Conservation (phyloP, 2,797 vertebrate species). For the Masticophis lateralis region DNA sequence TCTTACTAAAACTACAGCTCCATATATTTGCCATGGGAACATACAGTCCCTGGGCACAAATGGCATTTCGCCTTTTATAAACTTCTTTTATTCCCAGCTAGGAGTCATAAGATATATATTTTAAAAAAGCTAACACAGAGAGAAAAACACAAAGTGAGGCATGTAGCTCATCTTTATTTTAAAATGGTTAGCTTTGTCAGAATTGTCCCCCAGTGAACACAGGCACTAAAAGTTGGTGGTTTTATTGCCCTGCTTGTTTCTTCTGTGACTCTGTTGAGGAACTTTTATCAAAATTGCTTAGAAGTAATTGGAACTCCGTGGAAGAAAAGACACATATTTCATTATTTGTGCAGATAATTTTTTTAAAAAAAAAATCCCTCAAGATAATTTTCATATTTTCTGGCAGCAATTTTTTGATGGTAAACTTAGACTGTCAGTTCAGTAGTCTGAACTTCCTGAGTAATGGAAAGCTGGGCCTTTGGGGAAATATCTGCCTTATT, state of each 20-base stretch:
- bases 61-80: background rate
- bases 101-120: background rate
- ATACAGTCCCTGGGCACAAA: background rate
- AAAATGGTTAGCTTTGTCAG: background rate
- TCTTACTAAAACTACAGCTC: background rate
- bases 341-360: background rate
- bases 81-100: background rate
- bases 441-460: constrained; percentile 49
- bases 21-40: background rate
- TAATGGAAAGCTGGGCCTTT: constrained; percentile 42
- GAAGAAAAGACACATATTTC: constrained; percentile 6
- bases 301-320: background rate
- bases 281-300: constrained; percentile 25
- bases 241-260: background rate
- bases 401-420: constrained; percentile 36
- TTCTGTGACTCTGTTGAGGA: background rate
- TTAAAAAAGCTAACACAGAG: background rate
- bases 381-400: constrained; percentile 44
- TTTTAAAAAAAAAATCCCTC: background rate
- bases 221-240: background rate
- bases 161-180: background rate
- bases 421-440: constrained; percentile 29
- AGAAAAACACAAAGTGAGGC: background rate
- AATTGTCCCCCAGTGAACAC: background rate
- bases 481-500: constrained; percentile 57